phyloP scores from a whole-genome alignment of 2,888 invertebrate genomes.

The Epicampocera succincta region DNA sequence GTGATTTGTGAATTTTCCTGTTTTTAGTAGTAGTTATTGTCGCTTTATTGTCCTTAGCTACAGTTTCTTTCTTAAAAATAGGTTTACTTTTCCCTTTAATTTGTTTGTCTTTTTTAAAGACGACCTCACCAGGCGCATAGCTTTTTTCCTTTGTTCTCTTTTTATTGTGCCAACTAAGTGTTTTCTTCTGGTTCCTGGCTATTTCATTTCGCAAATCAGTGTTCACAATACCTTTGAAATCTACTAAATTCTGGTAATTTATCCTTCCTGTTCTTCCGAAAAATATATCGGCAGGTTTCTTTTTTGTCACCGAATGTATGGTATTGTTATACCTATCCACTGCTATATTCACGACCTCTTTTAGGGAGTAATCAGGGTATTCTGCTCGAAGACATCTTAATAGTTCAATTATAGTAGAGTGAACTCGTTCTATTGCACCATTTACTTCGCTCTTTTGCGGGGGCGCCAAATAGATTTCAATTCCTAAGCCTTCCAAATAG shows the following conservation, averaged over 20 bases:
- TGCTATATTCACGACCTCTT: conserved; percentile 11
- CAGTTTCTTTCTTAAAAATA: conserved; percentile 10
- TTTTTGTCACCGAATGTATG: conserved; percentile 7
- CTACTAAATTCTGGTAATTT: conserved; percentile 15
- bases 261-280: conserved; percentile 10
- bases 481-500: no score
- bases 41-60: conserved; percentile 6
- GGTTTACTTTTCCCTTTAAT: conserved; percentile 18
- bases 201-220: conserved; percentile 19
- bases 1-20: conserved; percentile 32
- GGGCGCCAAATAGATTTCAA: no score
- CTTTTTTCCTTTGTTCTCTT: conserved; percentile 2
- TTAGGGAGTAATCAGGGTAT: not conserved
- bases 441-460: no score
- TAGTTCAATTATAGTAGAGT: conserved; percentile 19
- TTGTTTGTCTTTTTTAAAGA: conserved; percentile 27
- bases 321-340: not conserved
- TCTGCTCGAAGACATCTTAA: conserved; percentile 2
- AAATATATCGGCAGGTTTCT: conserved; percentile 27
- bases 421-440: no score
- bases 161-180: conserved; percentile 11
- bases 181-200: conserved; percentile 15
- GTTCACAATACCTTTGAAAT: not conserved
- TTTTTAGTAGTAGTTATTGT: no score
- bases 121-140: not conserved